Base-by-base conservation (phyloP, 2,797 vertebrate genomes). In the Thunnus albacares region DNA sequence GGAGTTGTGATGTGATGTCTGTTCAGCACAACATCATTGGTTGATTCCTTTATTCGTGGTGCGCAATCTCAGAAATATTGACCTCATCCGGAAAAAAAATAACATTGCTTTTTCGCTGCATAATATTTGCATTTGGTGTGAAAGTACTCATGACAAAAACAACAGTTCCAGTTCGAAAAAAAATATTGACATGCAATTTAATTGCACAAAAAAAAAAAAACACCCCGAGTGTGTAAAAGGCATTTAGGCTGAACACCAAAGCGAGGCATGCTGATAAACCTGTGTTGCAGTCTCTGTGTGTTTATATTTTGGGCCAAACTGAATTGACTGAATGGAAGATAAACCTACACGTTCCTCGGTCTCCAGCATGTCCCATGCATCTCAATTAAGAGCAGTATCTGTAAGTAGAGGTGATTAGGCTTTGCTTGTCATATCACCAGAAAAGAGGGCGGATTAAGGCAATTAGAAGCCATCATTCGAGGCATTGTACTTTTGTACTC, bases 401-500 rank as follows among this genome's bases (percentile, higher is more conserved):
- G 53, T 61, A 82, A 61, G 67, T 49, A 30, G 14, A 74, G 53
- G 76, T 79, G 72, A 81, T 84, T 71, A 73, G 49, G 41, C 63
- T 79, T 75, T 63, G 45, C 77, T 84, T 75, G 47, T 81, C 60
- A 67, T 84, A 73, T 74, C 26, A 71, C 30, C 20, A 60, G 30
- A 59, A 68, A 88, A 74, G 30, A 22, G 47, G 59, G 55, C 9
- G 26, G 62, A 79, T 83, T 83, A 80, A 84, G 80, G 63, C 81
- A 88, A 91, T 90, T 86, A 89, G 61, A 89, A 79, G 79, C 75
- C 76, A 81, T 89, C 73, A 79, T 71, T 90, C 71, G 65, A 65
- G 84, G 70, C 59, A 60, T 52, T 81, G 70, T 71, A 66, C 67
- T 89, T 89, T 87, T 86, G 79, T 58, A 75, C 79, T 74, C 68